Percentiles rank a stretch among this genome's conserved stretches.
phyloP scores from a whole-genome alignment of 2,113 vertebrate species.

The Pelobates fuscus region DNA sequence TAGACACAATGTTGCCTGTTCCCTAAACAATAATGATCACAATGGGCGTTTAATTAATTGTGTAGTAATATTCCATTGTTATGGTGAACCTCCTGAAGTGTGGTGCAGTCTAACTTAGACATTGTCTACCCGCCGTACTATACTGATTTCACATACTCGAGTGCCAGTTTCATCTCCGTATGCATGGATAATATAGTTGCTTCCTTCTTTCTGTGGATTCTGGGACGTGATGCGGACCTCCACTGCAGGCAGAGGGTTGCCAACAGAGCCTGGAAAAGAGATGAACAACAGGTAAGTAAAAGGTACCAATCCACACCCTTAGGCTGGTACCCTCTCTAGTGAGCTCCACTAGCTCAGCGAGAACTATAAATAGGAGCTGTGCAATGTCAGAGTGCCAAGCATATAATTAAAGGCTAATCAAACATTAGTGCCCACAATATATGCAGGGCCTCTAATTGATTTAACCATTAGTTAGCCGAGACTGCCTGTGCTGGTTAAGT shows the following conservation, averaged over 20 bases:
- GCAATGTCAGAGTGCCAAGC: neutral
- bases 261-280: slow-evolving; percentile 79
- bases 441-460: neutral
- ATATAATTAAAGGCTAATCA: too few species aligned
- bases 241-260: slow-evolving; percentile 82
- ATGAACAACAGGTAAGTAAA: neutral
- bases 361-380: neutral
- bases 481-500: neutral
- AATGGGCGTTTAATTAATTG: too few species aligned
- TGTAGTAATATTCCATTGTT: too few species aligned
- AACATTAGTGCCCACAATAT: neutral
- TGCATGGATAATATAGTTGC: slow-evolving; percentile 65
- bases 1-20: too few species aligned
- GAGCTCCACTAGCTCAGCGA: neutral
- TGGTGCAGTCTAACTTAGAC: too few species aligned
- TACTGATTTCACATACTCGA: slow-evolving; percentile 64
- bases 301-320: neutral
- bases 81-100: too few species aligned
- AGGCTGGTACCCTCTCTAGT: neutral
- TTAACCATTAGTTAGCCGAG: neutral
- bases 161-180: slow-evolving; percentile 76
- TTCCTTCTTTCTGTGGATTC: slow-evolving; percentile 28
- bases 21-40: too few species aligned
- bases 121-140: too few species aligned
- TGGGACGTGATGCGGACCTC: slow-evolving; percentile 79